Evolutionary conservation across 2,888 invertebrate species (phyloP), one percentile per base, ranked within the genome.

Genomic region (Agriopis marginaria): DNA sequence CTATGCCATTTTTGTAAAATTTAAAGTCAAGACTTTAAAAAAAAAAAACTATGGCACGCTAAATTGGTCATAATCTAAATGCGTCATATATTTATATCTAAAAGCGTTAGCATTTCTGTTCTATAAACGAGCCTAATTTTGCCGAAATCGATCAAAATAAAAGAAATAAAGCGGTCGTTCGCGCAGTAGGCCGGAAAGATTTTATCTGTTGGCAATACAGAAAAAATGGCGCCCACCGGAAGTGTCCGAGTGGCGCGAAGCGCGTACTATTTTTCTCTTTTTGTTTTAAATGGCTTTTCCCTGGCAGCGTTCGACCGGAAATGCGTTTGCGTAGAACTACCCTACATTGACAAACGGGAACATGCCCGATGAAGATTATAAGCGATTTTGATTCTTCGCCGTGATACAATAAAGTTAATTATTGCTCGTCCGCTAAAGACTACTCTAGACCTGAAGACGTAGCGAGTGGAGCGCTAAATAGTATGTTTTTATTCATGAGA

Each of bases 151-250:
- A 89, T 91, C 86, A 85, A 87, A 88, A 89, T 87, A 88, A 89
- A 88, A 89, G 86, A 86, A 87, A 89, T 89, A 89, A 87, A 88
- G 85, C 89, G 87, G 88, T 87, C 87, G 91, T 90, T 86, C 85
- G 92, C 82, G 93, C 93, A 93, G 92, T 92, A 93, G 92, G 91
- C 89, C 90, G 93, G 93, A 94, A 94, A 94, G 94, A 94, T 94
- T 94, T 93, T 94, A 94, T 94, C 94, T 92, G 93, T 91, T 93
- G 91, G 92, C 93, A 93, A 93, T 94, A 94, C 92, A 94, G 93
- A 93, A 94, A 94, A 93, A 94, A 94, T 93, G 92, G 94, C 93
- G 94, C 91, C 93, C 93, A 94, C 94, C 94, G 94, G 94, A 94
- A 94, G 94, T 93, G 94, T 93, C 94, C 94, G 92, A 94, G 89